Percentiles rank a stretch among this genome's conserved stretches.
Evolutionary conservation across 1,140 invertebrate genomes (phyloP).

Genomic region (Sycobia sp.): DNA sequence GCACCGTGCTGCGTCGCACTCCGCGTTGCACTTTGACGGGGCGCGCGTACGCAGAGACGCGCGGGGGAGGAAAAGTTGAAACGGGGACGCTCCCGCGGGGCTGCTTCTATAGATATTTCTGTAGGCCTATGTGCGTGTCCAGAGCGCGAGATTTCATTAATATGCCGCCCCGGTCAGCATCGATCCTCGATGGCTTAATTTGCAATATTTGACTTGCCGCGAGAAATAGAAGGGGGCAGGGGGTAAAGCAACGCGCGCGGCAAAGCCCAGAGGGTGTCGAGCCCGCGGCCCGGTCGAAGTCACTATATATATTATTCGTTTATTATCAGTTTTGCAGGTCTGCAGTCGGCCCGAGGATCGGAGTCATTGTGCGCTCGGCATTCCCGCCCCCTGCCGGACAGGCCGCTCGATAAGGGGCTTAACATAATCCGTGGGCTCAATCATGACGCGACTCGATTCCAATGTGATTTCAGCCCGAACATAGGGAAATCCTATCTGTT

Average conservation of each 20-base stretch:
- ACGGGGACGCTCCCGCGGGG: conserved; percentile 3
- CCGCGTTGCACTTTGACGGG: too few species aligned
- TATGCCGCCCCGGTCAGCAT: neutral
- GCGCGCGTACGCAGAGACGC: neutral
- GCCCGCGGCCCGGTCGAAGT: neutral
- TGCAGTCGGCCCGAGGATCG: neutral
- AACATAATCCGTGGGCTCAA: neutral
- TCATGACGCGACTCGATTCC: neutral
- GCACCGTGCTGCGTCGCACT: too few species aligned
- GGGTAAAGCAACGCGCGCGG: neutral
- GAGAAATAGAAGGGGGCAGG: neutral
- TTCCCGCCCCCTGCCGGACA: neutral
- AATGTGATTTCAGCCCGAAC: neutral
- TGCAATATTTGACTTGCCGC: conserved; percentile 2
- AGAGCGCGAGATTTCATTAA: conserved; percentile 22
- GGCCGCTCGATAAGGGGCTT: conserved; percentile 4
- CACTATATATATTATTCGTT: neutral
- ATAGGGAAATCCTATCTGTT: too few species aligned
- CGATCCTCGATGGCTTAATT: too few species aligned
- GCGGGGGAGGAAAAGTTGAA: too few species aligned
- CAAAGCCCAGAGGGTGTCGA: neutral
- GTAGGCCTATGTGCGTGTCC: too few species aligned
- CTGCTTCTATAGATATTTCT: conserved; percentile 9
- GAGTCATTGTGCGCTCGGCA: too few species aligned
- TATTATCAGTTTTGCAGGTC: conserved; percentile 7